phyloP scores from a whole-genome alignment of 2,888 invertebrate species.

The Cheilosia pagana region DNA sequence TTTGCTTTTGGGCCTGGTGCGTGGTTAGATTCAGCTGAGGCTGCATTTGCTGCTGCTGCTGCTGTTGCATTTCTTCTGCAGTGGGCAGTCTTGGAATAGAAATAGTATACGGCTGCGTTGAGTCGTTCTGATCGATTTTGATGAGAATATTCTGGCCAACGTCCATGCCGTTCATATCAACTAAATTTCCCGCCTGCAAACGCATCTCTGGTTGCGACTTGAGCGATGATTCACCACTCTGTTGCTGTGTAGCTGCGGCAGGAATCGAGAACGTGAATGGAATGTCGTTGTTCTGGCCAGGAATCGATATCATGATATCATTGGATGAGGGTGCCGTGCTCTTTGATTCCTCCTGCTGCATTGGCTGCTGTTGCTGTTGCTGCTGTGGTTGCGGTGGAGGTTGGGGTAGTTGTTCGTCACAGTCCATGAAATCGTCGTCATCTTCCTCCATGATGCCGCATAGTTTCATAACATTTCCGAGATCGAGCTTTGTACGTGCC shows the following conservation, averaged over 20 bases:
- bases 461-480: constrained; percentile 90
- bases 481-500: constrained; percentile 85
- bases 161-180: constrained; percentile 68
- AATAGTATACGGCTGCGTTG: constrained; percentile 82
- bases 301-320: constrained; percentile 83
- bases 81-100: constrained; percentile 83
- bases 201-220: constrained; percentile 41
- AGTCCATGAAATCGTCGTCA: constrained; percentile 85
- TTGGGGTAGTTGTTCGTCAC: constrained; percentile 68
- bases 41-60: constrained; percentile 52
- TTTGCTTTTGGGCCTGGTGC: constrained; percentile 52
- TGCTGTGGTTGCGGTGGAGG: constrained; percentile 42
- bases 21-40: constrained; percentile 57
- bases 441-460: constrained; percentile 87
- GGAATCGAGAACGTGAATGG: constrained; percentile 83
- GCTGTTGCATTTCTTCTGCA: constrained; percentile 81
- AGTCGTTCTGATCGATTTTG: constrained; percentile 82
- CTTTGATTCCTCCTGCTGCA: constrained; percentile 67
- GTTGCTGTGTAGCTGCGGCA: constrained; percentile 77
- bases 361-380: constrained; percentile 29
- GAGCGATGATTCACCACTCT: constrained; percentile 23
- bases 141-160: constrained; percentile 82
- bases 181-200: constrained; percentile 54
- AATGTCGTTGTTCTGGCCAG: constrained; percentile 82
- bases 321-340: constrained; percentile 61